Percentiles rank a stretch among this genome's conserved stretches.
These are phyloP conservation scores for Latheticus oryzae DNA, from an alignment of 2,888 invertebrate species.

Conservation along the genomic window DNA sequence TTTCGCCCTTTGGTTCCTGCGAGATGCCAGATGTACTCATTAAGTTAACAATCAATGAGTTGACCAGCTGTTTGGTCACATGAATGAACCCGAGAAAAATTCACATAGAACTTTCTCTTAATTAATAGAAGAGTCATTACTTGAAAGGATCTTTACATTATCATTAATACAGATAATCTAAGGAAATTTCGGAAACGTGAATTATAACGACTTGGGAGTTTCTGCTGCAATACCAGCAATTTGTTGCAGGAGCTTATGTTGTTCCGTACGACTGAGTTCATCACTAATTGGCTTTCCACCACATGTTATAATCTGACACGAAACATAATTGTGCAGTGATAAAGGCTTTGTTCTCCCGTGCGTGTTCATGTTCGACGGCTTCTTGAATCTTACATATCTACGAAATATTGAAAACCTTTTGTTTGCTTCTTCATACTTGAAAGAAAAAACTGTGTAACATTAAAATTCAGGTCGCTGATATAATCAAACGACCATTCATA, in stretches of 20 bases:
- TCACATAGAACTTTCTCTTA: conserved; percentile 3
- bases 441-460: too few species aligned
- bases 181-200: conserved; percentile 11
- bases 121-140: conserved; percentile 10
- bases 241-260: conserved; percentile 56
- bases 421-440: too few species aligned
- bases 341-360: conserved; percentile 61
- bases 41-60: conserved; percentile 59
- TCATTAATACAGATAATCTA: conserved; percentile 2
- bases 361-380: conserved; percentile 45
- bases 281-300: conserved; percentile 65
- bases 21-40: conserved; percentile 62
- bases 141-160: conserved; percentile 3
- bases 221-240: conserved; percentile 48
- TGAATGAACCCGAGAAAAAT: conserved; percentile 42
- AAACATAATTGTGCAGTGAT: conserved; percentile 65
- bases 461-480: too few species aligned
- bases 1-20: conserved; percentile 60
- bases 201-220: conserved; percentile 30
- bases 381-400: conserved; percentile 22
- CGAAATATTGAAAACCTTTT: too few species aligned
- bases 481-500: too few species aligned
- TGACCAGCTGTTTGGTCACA: conserved; percentile 59
- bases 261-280: conserved; percentile 62
- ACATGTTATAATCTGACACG: conserved; percentile 65